Base-by-base conservation (phyloP, 2,888 invertebrate genomes). In the Thera obeliscata region DNA sequence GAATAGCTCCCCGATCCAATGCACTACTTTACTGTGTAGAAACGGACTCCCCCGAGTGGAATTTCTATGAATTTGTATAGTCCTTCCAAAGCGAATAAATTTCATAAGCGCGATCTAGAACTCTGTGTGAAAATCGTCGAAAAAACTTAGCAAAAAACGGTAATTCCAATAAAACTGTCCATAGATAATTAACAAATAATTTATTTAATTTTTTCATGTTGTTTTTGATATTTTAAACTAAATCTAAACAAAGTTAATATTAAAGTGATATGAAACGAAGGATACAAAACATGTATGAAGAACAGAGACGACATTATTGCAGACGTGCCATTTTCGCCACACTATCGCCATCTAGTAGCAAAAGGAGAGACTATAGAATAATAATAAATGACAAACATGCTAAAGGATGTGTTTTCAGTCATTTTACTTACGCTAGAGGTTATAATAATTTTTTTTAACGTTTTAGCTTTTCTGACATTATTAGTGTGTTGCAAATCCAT, bases 11-110 rank as follows among this genome's bases (percentile, higher is more conserved):
- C 81, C 79, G 78, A 77, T 80, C 82, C 76, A 55, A n/a, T 71
- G 70, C 62, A 84, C 86, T 85, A 82, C 81, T 73, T 75, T 22
- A 79, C 89, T 87, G 86, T 73, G 87, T 88, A 87, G 88, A 86
- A 87, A 85, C 79, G 87, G 87, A 88, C 88, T 80, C 85, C 85
- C 81, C 79, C 50, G 0, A 2, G 0, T 0, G 0, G 2, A 3
- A 0, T 0, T 11, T 0, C 1, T 0, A 43, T 12, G 8, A 35
- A 59, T 0, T 43, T 5, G 33, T 0, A 52, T 55, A 11, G 0
- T 38, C 38, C 33, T 54, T 35, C 48, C 6, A 2, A 1, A 9
- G 33, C 33, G 8, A 50, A 59, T 35, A 46, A 22, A 52, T n/a
- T 22, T 38, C 62, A 56, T 56, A 49, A 57, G 66, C 69, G 69